Base-by-base conservation (phyloP, 2,888 invertebrate genomes). In the Epinotia ramella region DNA sequence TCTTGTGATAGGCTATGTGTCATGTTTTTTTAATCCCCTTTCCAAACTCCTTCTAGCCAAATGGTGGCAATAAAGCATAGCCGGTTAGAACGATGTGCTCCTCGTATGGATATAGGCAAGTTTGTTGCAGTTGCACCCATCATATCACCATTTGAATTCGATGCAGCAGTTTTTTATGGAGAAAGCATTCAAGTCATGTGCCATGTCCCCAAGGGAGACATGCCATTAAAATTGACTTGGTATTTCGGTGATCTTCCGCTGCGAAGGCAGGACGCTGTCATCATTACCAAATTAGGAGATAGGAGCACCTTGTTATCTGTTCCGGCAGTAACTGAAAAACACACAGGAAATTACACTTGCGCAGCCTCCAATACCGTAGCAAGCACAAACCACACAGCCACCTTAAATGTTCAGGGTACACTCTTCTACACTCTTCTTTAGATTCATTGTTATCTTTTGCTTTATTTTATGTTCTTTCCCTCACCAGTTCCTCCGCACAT, bases 291-390 rank as follows among this genome's bases (percentile, higher is more conserved):
- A 86, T 91, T 95, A 81, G 96, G 96, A 83, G 95, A 95, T 83
- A 92, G 96, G 80, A 95, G 95, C 83, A 96, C 96, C 79, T 94
- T 96, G 78, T 87, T 96, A 83, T 96, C 95, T 80, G 96, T 97
- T 79, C 96, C 96, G 79, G 95, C 96, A 12, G 96, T 96, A 65
- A 95, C 95, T 81, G 96, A 96, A 75, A 95, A 95, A 81, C 96
- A 97, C 89, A 95, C 96, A 64, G 97, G 97, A 79, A 96, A 96
- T 87, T 97, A 97, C 88, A 97, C 97, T 68, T 97, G 97, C 91
- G 95, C 95, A 81, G 97, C 96, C 74, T 95, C 95, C 79, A 97
- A 97, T 91, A 88, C 90, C 80, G 96, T 96, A 87, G 97, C 97
- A 77, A 94, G 91, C 84, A 95, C 95, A 81, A 95, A 95, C 84